Evolutionary conservation across 2,113 vertebrate genomes (phyloP), one percentile per base, ranked within the genome.

Genomic region (Oncorhynchus keta): DNA sequence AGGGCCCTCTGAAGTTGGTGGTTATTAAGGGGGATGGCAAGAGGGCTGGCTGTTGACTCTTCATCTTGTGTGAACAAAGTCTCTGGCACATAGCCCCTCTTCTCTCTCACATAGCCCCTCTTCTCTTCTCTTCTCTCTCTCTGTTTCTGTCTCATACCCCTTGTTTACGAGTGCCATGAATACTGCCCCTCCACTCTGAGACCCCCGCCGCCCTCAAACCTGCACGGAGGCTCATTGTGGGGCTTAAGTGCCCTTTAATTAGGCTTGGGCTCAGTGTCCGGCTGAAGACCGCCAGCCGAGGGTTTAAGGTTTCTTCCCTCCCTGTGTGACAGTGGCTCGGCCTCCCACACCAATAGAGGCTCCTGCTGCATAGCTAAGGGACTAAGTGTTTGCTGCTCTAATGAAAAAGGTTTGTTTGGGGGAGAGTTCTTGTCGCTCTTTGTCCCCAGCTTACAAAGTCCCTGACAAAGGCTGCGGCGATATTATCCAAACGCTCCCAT

Each of bases 221-320:
- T 92, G 91, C 90, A 78, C 84, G 71, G 84, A 84, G 39, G 84
- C 85, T 84, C 89, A 93, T 93, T 94, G 90, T 92, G 89, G 84
- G 82, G 86, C 91, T 94, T 94, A 94, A 94, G 93, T 93, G 93
- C 76, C 92, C 90, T 94, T 94, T 94, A 93, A 94, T 94, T 94
- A 94, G 93, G 88, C 89, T 49, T 22, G 20, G 88, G 91, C 89
- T 92, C 90, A 87, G 90, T 92, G 92, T 92, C 90, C 92, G 85
- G 87, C 88, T 89, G 88, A 90, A 91, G 88, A 86, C 85, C 59
- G 75, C 84, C 67, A n/a, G 59, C n/a, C 59, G 59, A 62, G 86
- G 74, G 85, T 86, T 88, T 88, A 82, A 84, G 88, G 78, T 82
- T 81, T 81, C 85, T 82, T 87, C 39, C n/a, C n/a, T 62, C 85